Base-by-base conservation (phyloP, 2,797 vertebrate genomes). In the Margarornis squamiger region DNA sequence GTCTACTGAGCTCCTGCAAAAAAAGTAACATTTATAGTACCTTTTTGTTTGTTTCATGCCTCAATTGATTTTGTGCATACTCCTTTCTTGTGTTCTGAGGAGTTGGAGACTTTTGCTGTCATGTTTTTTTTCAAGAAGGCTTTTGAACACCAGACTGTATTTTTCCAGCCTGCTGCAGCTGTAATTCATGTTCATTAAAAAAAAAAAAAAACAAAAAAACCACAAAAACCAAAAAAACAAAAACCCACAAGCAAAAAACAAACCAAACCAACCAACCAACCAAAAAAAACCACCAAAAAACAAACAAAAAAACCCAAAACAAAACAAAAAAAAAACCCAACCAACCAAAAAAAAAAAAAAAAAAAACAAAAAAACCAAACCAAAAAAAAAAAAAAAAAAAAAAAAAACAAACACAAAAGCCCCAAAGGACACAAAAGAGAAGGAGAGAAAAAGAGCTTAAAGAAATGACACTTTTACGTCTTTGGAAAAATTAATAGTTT, bases 121-220 rank as follows among this genome's bases (percentile, higher is more conserved):
- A 26, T 52, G 9, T 7, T 1, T 46, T 73, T 51, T 62, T 72
- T 70, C 16, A 48, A 22, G 46, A 81, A n/a, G 86, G 36, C 14
- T 92, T 95, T 90, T 92, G 43, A 62, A 66, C 21, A 78, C 24
- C 29, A 86, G 43, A 75, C 49, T 81, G 43, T n/a, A 58, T 95
- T 90, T 90, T 95, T 78, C 66, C 51, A 66, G 39, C 16, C 51
- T 83, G 27, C 30, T 90, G 54, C n/a, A 81, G 36, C 39, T 88
- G 30, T 65, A 92, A 88, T 83, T 93, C 36, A 61, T 72, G 82
- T 49, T 59, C n/a, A 59, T 58, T 38, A 7, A 61, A 49, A 27
- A 51, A 45, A 15, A 43, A 13, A 10, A 5, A n/a, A 21, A 5
- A 8, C 36, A 36, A 36, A 36, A 36, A 36, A n/a, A n/a, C n/a